Conservation (phyloP, 2,888 invertebrate species). For the Allygus modestus region DNA sequence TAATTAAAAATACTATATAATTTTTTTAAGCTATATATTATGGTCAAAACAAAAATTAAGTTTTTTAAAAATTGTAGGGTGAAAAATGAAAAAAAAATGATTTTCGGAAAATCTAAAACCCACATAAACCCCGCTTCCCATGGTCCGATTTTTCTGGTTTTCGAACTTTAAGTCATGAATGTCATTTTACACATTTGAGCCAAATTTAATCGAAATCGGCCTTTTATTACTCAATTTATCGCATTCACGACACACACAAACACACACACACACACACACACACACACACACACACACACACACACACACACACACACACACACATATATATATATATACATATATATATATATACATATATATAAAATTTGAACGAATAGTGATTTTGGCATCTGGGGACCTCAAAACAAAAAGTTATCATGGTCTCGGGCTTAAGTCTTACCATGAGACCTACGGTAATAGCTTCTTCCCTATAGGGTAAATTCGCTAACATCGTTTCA, state of each 20-base stretch:
- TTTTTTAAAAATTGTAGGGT: not conserved
- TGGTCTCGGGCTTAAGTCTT: constrained; percentile 24
- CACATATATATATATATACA: not conserved
- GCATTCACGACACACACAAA: no score
- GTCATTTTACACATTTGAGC: not conserved
- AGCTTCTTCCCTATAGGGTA: constrained; percentile 15
- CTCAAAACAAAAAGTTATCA: not conserved
- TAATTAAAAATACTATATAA: not conserved
- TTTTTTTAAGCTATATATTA: not conserved
- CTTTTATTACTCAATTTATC: not conserved
- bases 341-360: not conserved
- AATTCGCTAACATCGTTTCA: not conserved
- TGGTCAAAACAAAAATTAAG: not conserved
- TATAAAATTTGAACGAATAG: constrained; percentile 7
- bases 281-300: not conserved
- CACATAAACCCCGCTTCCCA: not conserved
- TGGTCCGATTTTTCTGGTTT: not conserved
- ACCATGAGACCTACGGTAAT: constrained; percentile 34
- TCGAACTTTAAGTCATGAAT: not conserved
- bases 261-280: not conserved
- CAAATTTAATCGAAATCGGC: not conserved
- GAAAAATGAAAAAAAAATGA: not conserved
- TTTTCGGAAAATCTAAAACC: not conserved
- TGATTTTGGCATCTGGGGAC: not conserved
- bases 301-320: not conserved